Conservation (phyloP, 1,140 invertebrate genomes). For the Brachionus angularis region DNA sequence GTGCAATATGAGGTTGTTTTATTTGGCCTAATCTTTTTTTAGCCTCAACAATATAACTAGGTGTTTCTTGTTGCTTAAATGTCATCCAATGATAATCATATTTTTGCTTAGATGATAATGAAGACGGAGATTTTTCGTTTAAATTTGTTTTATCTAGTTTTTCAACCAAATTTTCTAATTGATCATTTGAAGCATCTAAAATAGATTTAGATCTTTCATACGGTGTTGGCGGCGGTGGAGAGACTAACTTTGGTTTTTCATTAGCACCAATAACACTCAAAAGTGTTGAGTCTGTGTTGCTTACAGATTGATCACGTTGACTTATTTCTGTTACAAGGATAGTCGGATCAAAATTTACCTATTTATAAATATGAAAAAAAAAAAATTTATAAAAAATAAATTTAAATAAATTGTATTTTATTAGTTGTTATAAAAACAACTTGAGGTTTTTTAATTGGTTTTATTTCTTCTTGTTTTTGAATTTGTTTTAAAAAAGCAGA, state of each 20-base stretch:
- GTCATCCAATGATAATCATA: conserved; percentile 35
- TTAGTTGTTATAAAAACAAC: too few species aligned
- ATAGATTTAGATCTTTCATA: background rate
- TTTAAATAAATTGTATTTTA: too few species aligned
- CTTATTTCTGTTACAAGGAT: too few species aligned
- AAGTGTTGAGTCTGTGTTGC: too few species aligned
- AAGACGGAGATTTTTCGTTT: too few species aligned
- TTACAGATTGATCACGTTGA: too few species aligned
- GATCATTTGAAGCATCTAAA: background rate
- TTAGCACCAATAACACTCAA: background rate
- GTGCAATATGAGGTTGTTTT: background rate
- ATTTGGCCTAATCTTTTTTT: conserved; percentile 39
- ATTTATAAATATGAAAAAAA: too few species aligned
- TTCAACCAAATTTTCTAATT: background rate
- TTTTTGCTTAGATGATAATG: too few species aligned
- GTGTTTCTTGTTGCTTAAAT: conserved; percentile 18
- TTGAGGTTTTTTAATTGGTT: conserved; percentile 4
- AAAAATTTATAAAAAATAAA: too few species aligned
- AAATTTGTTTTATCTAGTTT: conserved; percentile 25
- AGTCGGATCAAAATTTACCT: too few species aligned
- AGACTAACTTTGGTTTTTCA: background rate
- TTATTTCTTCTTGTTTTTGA: conserved; percentile 7
- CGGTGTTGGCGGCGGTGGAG: conserved; percentile 2
- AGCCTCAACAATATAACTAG: conserved; percentile 19
- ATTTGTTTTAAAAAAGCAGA: conserved; percentile 4